Base-by-base conservation (phyloP, 1,140 invertebrate species). In the Trichonephila clavata region DNA sequence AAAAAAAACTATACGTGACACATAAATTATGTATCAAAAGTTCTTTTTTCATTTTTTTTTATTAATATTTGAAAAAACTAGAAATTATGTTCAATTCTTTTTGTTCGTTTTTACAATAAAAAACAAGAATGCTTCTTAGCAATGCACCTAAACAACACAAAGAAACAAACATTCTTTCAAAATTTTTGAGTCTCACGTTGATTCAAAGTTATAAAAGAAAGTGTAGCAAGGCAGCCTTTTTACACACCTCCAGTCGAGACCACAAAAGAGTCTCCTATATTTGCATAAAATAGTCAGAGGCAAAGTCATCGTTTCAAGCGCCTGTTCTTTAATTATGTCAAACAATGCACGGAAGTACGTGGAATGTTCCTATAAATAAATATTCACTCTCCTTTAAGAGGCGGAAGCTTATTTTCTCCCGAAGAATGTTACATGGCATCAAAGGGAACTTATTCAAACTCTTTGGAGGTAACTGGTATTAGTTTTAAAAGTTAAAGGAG, bases 281-380 rank as follows among this genome's bases (percentile, higher is more conserved):
- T 87, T 87, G 86, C 86, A 87, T 87, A 87, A 87, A 87, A 87
- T 63, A 87, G 61, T 87, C 59, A 57, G 61, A 87, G 50, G 61
- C 59, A 63, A 87, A 87, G 86, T 87, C 61, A 87, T 87, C 39
- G 18, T 87, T 63, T 60, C 59, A 27, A 60, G 43, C 86, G 86
- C 24, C 86, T 84, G 86, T 87, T 63, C 86, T 87, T 87, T 87
- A 87, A 87, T 87, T 87, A 87, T 87, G 86, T 87, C 86, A 87
- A 87, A 87, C 86, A 87, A 87, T 87, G 86, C 61, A 39, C 18
- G 86, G 50, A 87, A 87, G 60, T 65, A 60, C 86, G 39, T 21
- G 86, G 86, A 87, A 63, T 87, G 86, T 87, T 87, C 27, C 86
- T 63, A 87, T 87, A 87, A 87, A 87, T 87, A 87, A 87, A 87